phyloP scores from a whole-genome alignment of 2,888 invertebrate genomes.

The Laspeyria flexula region DNA sequence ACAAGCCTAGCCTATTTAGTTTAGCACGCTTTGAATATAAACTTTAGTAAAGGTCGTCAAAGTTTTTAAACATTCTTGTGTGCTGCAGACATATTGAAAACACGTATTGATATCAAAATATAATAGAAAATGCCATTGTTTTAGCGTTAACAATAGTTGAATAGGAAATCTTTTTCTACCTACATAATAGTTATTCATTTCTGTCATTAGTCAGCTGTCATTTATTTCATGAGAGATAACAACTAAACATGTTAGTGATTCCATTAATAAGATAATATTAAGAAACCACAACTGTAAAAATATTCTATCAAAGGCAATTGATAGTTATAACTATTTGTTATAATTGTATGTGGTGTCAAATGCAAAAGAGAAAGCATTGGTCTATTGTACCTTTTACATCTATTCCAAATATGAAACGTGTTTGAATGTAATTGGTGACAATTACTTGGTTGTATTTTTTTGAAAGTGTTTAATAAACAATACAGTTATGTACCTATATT shows the following conservation, averaged over 20 bases:
- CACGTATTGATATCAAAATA: conserved; percentile 1
- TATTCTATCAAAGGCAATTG: neutral
- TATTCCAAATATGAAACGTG: conserved; percentile 3
- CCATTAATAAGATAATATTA: neutral
- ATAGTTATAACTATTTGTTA: conserved; percentile 1
- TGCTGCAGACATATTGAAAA: conserved; percentile 9
- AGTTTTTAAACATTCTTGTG: neutral
- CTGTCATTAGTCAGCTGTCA: conserved; percentile 16
- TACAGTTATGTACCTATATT: too few relatives aligned
- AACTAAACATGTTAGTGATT: neutral
- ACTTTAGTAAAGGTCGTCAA: conserved; percentile 16
- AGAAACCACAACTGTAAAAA: neutral
- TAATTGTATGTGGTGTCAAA: neutral
- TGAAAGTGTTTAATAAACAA: neutral
- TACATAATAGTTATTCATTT: conserved; percentile 12
- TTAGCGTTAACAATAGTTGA: conserved; percentile 17
- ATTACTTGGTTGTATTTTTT: conserved; percentile 4
- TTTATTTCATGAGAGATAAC: neutral
- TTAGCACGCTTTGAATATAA: conserved; percentile 32
- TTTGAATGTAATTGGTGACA: conserved; percentile 2
- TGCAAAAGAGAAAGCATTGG: conserved; percentile 8
- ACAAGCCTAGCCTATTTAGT: conserved; percentile 38
- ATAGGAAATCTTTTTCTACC: neutral
- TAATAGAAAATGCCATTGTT: conserved; percentile 24
- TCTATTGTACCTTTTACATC: conserved; percentile 9